These are phyloP conservation scores for Stegana nigrithorax DNA, from an alignment of 2,888 invertebrate genomes.

Conservation along the genomic window DNA sequence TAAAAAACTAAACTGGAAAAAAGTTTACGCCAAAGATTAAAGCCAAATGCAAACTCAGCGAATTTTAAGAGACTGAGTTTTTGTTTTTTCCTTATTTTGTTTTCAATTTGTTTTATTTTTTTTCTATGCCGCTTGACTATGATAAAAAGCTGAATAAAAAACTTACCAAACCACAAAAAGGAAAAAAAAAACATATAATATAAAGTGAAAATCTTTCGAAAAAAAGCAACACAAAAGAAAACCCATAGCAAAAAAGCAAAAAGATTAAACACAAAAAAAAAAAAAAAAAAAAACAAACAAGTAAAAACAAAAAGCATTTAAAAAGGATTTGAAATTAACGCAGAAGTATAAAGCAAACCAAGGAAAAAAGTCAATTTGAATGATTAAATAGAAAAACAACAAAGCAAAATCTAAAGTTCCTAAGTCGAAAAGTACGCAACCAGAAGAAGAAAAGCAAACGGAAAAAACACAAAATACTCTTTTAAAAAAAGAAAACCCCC, in stretches of 20 bases:
- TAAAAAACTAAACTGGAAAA: slow-evolving; percentile 41
- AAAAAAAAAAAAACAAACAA: not conserved
- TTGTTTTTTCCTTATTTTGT: too few species aligned
- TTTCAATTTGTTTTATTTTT: too few species aligned
- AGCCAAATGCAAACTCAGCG: slow-evolving; percentile 53
- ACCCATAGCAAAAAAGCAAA: too few species aligned
- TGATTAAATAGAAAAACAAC: slow-evolving; percentile 56
- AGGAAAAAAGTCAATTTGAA: slow-evolving; percentile 53
- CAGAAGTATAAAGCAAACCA: slow-evolving; percentile 34
- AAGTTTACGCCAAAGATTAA: slow-evolving; percentile 39
- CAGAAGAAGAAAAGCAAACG: not conserved
- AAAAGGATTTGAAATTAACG: slow-evolving; percentile 55
- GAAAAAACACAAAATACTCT: not conserved
- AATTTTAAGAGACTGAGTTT: slow-evolving; percentile 47
- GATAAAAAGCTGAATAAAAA: not conserved
- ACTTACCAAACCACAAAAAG: not conserved
- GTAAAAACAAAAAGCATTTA: slow-evolving; percentile 43
- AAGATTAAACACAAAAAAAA: slow-evolving; percentile 35
- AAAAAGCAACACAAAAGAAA: slow-evolving; percentile 20
- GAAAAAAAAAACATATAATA: not conserved
- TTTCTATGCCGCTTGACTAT: not conserved
- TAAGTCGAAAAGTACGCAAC: not conserved
- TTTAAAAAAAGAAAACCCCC: too few species aligned
- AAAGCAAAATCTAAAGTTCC: slow-evolving; percentile 1
- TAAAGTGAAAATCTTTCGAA: not conserved